Base-by-base conservation (phyloP, 2,888 invertebrate genomes). In the Nycteola revayana region DNA sequence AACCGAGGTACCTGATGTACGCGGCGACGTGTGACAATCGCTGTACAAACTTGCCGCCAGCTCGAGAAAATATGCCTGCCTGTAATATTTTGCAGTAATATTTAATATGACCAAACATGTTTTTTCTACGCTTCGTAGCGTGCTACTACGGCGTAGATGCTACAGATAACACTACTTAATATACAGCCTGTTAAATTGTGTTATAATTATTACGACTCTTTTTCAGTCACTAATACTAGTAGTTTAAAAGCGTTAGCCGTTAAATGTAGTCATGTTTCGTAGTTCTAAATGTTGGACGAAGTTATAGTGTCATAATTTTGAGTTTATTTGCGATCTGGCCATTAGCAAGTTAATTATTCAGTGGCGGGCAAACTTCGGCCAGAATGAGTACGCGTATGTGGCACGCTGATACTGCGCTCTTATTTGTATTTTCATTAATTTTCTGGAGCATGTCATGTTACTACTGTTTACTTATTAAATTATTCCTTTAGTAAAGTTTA, bases 281-380 rank as follows among this genome's bases (percentile, higher is more conserved):
- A 64, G 60, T 62, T 56, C 54, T 58, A 57, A 64, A 60, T 43
- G 21, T 21, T 54, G 40, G 59, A 49, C 51, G 49, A 73, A 78
- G 73, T 79, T 73, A 63, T 61, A 64, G 72, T 70, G 76, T 73
- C 81, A 81, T 85, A 82, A 83, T 84, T 82, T 60, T 64, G 70
- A 78, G 76, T 82, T 82, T 83, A 83, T 84, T 84, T 82, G 82
- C 76, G 66, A 75, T 76, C 67, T 69, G 74, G 69, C 84, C 77
- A 83, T 86, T 85, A 86, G 70, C 57, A 64, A 66, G 77, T 82
- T 76, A 84, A 85, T 86, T 85, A 86, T 85, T 80, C 76, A 82
- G 72, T 57, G 51, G 63, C 51, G 48, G 55, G 58, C 64, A 50
- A 67, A 77, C 63, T 76, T 66, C 47, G 45, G 48, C 42, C 52